A percentile compares a stretch with the other conserved stretches of the same genome.
Conservation (phyloP, 2,797 vertebrate species). For the Lates japonicus region DNA sequence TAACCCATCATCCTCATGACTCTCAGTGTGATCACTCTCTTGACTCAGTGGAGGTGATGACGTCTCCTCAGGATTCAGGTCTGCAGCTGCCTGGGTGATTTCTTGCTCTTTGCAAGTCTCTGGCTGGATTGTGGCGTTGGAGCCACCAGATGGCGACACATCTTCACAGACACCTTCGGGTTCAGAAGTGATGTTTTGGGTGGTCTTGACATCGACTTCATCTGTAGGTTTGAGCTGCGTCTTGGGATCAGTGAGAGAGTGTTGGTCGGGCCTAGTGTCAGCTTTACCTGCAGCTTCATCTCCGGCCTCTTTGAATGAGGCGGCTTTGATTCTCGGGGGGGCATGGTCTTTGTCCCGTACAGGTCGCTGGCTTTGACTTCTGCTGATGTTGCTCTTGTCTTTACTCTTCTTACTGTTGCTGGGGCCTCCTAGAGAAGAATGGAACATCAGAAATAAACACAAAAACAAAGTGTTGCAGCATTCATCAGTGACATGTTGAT, state of each 20-base stretch:
- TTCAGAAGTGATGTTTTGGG: not conserved
- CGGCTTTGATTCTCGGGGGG: constrained; percentile 14
- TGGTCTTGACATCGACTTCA: not conserved
- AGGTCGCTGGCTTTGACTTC: constrained; percentile 77
- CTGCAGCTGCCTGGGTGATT: not conserved
- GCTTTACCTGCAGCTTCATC: not conserved
- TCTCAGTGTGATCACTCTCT: not conserved
- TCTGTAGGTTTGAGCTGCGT: not conserved
- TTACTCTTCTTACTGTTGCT: constrained; percentile 68
- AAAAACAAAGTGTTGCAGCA: not conserved
- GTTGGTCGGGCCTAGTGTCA: not conserved
- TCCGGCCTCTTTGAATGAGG: constrained; percentile 9
- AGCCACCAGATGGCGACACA: constrained; percentile 64
- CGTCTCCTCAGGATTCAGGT: constrained; percentile 9
- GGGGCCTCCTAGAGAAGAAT: constrained; percentile 26
- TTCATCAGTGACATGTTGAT: not conserved
- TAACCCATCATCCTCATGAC: not conserved
- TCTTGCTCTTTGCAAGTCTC: not conserved
- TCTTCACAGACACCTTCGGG: constrained; percentile 7
- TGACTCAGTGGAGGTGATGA: not conserved
- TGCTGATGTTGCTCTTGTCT: constrained; percentile 57
- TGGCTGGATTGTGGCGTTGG: constrained; percentile 13
- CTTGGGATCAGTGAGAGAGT: not conserved
- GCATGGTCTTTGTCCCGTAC: constrained; percentile 40
- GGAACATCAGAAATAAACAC: not conserved